Conservation (phyloP, 2,888 invertebrate genomes). For the Spilosoma lubricipeda region DNA sequence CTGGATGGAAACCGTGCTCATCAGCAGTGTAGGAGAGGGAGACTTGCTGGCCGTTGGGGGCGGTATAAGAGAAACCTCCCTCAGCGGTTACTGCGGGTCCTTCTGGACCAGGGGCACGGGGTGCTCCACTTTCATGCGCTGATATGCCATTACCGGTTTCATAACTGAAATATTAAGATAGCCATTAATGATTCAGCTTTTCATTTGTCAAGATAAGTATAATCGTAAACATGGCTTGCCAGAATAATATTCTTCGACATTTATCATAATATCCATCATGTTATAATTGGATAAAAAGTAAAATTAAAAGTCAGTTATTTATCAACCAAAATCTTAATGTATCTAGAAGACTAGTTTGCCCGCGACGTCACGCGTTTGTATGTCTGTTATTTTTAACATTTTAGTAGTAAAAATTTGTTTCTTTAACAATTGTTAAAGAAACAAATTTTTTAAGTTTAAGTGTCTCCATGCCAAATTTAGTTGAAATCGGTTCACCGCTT, state of each 20-base stretch:
- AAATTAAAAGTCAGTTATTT: not conserved
- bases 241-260: no score
- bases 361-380: not conserved
- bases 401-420: not conserved
- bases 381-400: not conserved
- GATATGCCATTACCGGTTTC: constrained; percentile 88
- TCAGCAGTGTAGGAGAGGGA: constrained; percentile 89
- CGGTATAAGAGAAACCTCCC: constrained; percentile 88
- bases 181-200: not conserved
- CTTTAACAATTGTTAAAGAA: no score
- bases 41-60: constrained; percentile 87
- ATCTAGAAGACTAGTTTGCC: not conserved
- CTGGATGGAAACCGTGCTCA: constrained; percentile 89
- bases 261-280: not conserved
- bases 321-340: not conserved
- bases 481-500: not conserved
- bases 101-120: constrained; percentile 82
- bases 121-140: constrained; percentile 84
- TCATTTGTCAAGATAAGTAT: no score
- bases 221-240: no score
- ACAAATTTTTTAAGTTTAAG: no score
- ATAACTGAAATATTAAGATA: constrained; percentile 64
- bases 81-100: constrained; percentile 84
- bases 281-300: not conserved
- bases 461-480: not conserved